Base-by-base conservation (phyloP, 2,888 invertebrate genomes). In the Ormyrus rosae region DNA sequence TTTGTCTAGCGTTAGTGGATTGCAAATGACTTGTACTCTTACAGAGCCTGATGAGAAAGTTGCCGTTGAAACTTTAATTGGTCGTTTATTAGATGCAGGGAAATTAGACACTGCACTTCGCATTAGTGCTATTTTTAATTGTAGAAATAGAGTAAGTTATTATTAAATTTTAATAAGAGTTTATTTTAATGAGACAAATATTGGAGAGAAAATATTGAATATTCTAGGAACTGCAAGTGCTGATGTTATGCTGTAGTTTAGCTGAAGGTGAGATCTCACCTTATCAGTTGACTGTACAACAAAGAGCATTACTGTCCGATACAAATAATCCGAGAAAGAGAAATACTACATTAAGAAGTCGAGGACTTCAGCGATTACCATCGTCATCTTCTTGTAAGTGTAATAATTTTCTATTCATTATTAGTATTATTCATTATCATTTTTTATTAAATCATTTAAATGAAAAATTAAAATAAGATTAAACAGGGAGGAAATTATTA, bases 221-320 rank as follows among this genome's bases (percentile, higher is more conserved):
- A 68, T 72, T 68, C 3, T 60, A 89, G 87, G 93, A 94, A 55
- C 91, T 94, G 56, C 92, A 94, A 86, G 92, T 94, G 60, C 86
- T 95, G 65, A 92, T 94, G 87, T 91, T 94, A 2, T 94, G 94
- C 83, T 90, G 94, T 83, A 92, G 92, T 85, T 87, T 95, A 73
- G 95, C 94, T 0, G 95, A 95, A 88, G 94, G 94, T 4, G 91
- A 92, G 5, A 91, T 93, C 56, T 91, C 92, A 58, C 94, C 94
- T 0, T 92, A 93, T 85, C 93, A 94, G 80, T 88, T 96, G 84
- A 94, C 93, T 2, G 91, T 92, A 67, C 94, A 95, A 85, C 93
- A 96, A 86, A 92, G 94, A 71, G 90, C 93, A 76, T 91, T 95
- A 64, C 84, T 94, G 8, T 83, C 85, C 11, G 87, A 87, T 55